Evolutionary conservation across 2,888 invertebrate species (phyloP), one percentile per base, ranked within the genome.

Genomic region (Urechis unicinctus): DNA sequence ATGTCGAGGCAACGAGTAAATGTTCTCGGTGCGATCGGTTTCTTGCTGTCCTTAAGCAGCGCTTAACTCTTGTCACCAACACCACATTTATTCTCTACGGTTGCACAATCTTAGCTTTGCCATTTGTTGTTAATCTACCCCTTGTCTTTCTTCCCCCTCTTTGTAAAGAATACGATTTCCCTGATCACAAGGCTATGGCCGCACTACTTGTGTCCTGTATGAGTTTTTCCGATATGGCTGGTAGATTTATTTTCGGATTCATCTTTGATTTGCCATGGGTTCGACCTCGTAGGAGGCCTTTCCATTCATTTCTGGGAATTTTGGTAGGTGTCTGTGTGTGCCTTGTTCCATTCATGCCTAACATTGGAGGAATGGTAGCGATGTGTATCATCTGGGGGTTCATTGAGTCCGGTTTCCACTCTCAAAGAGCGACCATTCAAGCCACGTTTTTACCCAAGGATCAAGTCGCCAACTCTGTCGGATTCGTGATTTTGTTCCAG

Each of bases 161-260:
- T 1, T 65, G 64, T 1, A 56, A 62, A 42, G 61, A 66, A 22
- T 58, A 59, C 45, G 66, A 68, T 2, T 53, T 66, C 17, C 45
- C 55, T 6, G 55, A 63, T 25, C 49, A 59, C 25, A 57, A 17
- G 9, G 17, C 36, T 9, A 36, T 82, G 1, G 84, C 87, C 0
- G 82, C 86, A 3, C 84, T 85, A 72, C 80, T 95, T 55, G 83
- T 96, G 13, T 87, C 92, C 0, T 83, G 88, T 1, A 90, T 95
- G 67, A 96, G 96, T 28, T 84, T 92, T 45, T 85, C 91, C 1
- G 96, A 96, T 73, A 94, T 93, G 0, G 74, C 91, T 47, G 93
- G 93, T 48, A 87, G 95, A 80, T 85, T 96, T 26, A 31, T 60
- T 13, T 67, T 64, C 28, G 69, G 69, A 4, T 59, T 68, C 46